Evolutionary conservation across 1,140 invertebrate species (phyloP).

Genomic region (Radopholus similis): DNA sequence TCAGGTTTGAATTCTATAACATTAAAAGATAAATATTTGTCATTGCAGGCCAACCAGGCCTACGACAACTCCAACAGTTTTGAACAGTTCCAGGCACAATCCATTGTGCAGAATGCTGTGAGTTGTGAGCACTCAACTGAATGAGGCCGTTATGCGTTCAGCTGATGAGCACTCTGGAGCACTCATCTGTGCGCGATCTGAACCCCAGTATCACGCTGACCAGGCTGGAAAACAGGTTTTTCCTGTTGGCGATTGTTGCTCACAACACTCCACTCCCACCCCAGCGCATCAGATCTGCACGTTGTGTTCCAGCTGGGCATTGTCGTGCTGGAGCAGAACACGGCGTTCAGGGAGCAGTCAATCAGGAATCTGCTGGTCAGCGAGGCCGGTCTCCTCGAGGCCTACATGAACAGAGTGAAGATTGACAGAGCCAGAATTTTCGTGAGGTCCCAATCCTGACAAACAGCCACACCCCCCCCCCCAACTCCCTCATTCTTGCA

Average conservation of each 20-base stretch:
- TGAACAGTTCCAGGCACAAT: constrained; percentile 15
- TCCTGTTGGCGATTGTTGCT: not conserved
- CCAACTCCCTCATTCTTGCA: too few relatives aligned
- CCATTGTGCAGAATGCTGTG: constrained; percentile 14
- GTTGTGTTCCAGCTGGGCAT: constrained; percentile 7
- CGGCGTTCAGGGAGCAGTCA: not conserved
- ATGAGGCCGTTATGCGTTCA: not conserved
- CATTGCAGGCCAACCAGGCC: constrained; percentile 1
- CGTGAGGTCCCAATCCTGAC: too few relatives aligned
- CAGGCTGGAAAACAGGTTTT: constrained; percentile 6
- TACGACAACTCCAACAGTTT: constrained; percentile 14
- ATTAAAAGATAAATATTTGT: too few relatives aligned
- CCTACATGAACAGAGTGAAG: constrained; percentile 7
- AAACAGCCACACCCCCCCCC: too few relatives aligned
- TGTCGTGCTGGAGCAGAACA: constrained; percentile 14
- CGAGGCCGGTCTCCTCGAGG: constrained; percentile 9
- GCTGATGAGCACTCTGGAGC: constrained; percentile 3
- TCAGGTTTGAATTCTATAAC: not conserved
- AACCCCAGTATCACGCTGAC: constrained; percentile 1
- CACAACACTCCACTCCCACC: not conserved
- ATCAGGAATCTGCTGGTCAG: constrained; percentile 8
- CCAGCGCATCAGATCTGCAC: not conserved
- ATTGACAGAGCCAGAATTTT: constrained; percentile 9
- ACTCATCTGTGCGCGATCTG: constrained; percentile 11
- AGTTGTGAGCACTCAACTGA: not conserved